Percentiles rank a stretch among this genome's conserved stretches.
Conservation (phyloP, 2,113 vertebrate genomes). For the Oriolus oriolus region DNA sequence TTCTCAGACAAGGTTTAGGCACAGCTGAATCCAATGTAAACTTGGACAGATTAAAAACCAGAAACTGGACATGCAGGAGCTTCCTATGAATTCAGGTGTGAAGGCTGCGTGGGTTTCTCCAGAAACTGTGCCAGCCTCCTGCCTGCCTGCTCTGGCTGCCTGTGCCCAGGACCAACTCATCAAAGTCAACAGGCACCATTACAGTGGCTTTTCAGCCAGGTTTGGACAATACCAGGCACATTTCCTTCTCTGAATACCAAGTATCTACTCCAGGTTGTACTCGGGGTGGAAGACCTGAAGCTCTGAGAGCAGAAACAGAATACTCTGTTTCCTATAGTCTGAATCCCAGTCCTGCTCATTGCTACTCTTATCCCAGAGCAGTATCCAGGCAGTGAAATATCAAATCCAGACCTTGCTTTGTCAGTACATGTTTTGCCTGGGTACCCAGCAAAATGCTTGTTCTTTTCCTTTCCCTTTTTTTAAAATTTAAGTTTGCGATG, state of each 20-base stretch:
- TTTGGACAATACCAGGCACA: neutral
- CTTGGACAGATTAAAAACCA: neutral
- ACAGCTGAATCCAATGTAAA: neutral
- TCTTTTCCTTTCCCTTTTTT: neutral
- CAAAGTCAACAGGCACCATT: neutral
- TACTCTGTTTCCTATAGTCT: neutral
- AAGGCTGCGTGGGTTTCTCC: neutral
- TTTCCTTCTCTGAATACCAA: neutral
- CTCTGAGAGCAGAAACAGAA: fast-evolving
- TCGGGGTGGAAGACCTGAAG: neutral
- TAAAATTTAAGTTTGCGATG: neutral
- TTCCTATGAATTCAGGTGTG: neutral
- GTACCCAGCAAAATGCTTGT: neutral
- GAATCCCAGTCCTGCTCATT: neutral
- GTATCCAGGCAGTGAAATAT: neutral
- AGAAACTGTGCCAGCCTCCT: neutral
- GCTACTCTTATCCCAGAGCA: neutral
- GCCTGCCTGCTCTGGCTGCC: neutral
- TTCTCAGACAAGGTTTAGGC: neutral
- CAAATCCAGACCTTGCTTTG: neutral
- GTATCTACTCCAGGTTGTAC: neutral
- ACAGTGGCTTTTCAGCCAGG: neutral
- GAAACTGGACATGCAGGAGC: neutral
- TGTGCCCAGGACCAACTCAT: fast-evolving
- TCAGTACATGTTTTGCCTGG: neutral